Percentiles rank a stretch among this genome's conserved stretches.
phyloP scores from a whole-genome alignment of 2,797 vertebrate genomes.

The Ibycter americanus region DNA sequence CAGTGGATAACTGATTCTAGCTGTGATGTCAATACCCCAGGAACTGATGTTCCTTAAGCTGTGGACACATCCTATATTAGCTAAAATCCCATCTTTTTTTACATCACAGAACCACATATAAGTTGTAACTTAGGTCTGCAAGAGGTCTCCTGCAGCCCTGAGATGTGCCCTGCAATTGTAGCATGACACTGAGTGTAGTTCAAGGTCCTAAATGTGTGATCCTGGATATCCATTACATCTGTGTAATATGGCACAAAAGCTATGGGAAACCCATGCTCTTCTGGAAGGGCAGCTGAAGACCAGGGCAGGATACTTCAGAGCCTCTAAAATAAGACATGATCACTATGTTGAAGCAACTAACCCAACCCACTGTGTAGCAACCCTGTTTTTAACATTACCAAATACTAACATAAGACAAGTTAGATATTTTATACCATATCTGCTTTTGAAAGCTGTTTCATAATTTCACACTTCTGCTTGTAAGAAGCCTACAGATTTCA shows the following conservation, averaged over 20 bases:
- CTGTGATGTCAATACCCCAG: not conserved
- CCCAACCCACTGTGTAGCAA: not conserved
- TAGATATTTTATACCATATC: not conserved
- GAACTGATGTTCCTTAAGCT: not conserved
- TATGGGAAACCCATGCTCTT: not conserved
- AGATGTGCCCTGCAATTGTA: not conserved
- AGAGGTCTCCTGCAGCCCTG: not conserved
- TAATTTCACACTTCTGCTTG: not conserved
- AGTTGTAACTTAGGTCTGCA: not conserved
- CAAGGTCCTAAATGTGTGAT: not conserved
- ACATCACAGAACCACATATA: not conserved
- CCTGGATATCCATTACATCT: not conserved
- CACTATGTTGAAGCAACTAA: not conserved
- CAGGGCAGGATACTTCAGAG: not conserved
- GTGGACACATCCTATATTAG: not conserved
- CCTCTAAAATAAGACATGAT: not conserved
- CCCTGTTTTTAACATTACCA: not conserved
- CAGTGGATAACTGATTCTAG: not conserved
- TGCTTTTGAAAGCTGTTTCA: not conserved
- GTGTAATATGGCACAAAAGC: not conserved
- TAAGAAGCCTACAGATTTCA: not conserved
- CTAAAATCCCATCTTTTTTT: not conserved
- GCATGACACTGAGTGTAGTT: not conserved
- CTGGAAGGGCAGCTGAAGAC: not conserved
- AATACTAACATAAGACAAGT: not conserved